Percentiles rank a stretch among this genome's conserved stretches.
These are phyloP conservation scores for Cebus imitator DNA, from an alignment of 2,113 vertebrate species.

Conservation along the genomic window DNA sequence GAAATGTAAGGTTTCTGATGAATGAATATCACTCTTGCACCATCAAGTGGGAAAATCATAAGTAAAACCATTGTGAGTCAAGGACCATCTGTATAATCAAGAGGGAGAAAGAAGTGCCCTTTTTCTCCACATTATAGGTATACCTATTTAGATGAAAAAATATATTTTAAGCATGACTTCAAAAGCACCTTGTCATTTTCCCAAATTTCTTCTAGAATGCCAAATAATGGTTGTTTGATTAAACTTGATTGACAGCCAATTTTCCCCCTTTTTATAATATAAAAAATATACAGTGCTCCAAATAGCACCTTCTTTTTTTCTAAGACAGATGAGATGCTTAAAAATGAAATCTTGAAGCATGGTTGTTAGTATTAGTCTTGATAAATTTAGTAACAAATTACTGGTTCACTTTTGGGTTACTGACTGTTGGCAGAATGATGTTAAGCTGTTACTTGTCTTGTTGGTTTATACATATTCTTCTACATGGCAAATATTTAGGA, in stretches of 20 bases:
- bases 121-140: background rate
- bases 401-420: constrained; percentile 41
- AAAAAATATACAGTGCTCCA: constrained; percentile 46
- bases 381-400: constrained; percentile 58
- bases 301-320: constrained; percentile 35
- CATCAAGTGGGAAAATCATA: background rate
- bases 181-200: constrained; percentile 48
- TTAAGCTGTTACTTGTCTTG: constrained; percentile 28
- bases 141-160: background rate
- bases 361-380: constrained; percentile 53
- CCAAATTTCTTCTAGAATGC: constrained; percentile 33
- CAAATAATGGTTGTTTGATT: constrained; percentile 28
- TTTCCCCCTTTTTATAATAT: background rate
- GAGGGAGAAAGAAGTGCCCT: background rate
- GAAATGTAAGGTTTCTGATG: background rate
- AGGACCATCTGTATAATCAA: background rate
- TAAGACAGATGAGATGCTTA: constrained; percentile 58
- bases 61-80: background rate
- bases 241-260: constrained; percentile 26
- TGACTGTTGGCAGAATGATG: background rate
- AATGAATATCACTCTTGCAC: background rate
- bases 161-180: constrained; percentile 46
- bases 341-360: constrained; percentile 62
- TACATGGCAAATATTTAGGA: background rate
- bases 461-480: background rate